Conservation (phyloP, 2,797 vertebrate species). For the Ibycter americanus region DNA sequence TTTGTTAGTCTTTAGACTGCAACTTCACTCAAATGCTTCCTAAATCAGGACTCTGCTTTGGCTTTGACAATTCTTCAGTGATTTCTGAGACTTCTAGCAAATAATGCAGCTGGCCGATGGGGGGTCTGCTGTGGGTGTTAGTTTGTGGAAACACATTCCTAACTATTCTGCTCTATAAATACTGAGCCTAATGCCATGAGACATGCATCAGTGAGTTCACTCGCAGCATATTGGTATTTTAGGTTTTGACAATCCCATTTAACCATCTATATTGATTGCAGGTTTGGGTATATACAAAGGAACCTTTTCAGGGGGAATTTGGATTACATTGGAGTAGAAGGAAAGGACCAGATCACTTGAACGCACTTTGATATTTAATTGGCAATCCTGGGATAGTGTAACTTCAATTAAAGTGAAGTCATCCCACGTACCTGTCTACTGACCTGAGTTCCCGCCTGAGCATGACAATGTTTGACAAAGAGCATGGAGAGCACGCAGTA, state of each 20-base stretch:
- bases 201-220: neutral
- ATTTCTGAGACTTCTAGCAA: neutral
- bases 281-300: neutral
- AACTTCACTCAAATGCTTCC: neutral
- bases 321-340: neutral
- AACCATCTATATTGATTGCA: neutral
- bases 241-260: slow-evolving; percentile 20
- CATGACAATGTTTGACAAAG: neutral
- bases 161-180: neutral
- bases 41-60: neutral
- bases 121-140: neutral
- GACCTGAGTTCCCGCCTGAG: neutral
- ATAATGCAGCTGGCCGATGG: neutral
- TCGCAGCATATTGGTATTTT: neutral
- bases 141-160: neutral
- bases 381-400: neutral
- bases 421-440: neutral
- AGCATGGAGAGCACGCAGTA: neutral
- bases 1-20: neutral
- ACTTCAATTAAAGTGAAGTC: slow-evolving; percentile 28
- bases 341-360: neutral
- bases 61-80: neutral
- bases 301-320: neutral
- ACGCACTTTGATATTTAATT: neutral
- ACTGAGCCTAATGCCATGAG: neutral